phyloP scores from a whole-genome alignment of 2,797 vertebrate species.

The Artibeus lituratus region DNA sequence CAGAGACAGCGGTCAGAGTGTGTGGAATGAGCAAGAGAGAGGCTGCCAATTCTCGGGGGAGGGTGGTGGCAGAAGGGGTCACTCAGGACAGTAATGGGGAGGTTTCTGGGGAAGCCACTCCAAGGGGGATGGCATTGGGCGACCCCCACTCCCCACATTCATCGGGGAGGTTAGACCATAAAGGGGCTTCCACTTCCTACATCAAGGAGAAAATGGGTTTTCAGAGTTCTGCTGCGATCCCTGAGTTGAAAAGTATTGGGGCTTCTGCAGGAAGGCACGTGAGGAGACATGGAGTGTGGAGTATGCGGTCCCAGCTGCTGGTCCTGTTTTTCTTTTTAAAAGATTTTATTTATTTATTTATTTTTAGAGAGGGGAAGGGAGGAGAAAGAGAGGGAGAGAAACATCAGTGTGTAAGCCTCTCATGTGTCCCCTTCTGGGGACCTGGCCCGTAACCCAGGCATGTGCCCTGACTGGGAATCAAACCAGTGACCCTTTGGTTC shows the following conservation, averaged over 20 bases:
- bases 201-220: background rate
- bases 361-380: no score
- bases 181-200: background rate
- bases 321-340: background rate
- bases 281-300: background rate
- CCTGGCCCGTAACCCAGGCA: no score
- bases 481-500: no score
- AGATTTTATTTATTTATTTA: no score
- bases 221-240: background rate
- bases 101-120: background rate
- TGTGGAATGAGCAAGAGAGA: background rate
- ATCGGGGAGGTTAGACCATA: background rate
- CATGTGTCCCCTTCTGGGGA: no score
- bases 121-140: background rate
- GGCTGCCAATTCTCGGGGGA: rapidly evolving
- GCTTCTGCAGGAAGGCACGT: background rate
- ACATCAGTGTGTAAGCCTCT: no score
- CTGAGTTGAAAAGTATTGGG: background rate
- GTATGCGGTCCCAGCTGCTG: background rate
- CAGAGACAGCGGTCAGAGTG: background rate
- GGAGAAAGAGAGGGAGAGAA: no score
- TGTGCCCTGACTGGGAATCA: no score
- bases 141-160: background rate
- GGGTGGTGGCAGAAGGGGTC: background rate
- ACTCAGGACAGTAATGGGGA: background rate